These are phyloP conservation scores for Recurvirostra avosetta DNA, from an alignment of 2,113 vertebrate species.

Conservation along the genomic window DNA sequence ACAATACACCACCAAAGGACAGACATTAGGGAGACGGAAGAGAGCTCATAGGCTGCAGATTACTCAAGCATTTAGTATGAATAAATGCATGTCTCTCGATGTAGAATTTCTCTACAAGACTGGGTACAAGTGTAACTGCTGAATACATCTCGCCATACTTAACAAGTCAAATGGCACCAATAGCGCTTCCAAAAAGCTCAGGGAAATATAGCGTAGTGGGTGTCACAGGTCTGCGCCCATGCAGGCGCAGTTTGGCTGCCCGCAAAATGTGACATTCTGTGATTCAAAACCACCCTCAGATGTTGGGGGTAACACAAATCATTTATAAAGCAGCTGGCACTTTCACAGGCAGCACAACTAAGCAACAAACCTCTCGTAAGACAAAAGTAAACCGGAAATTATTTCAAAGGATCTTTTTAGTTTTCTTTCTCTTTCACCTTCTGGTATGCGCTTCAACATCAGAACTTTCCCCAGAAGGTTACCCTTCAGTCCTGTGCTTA, in stretches of 20 bases:
- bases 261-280: not conserved
- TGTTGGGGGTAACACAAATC: not conserved
- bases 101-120: not conserved
- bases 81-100: not conserved
- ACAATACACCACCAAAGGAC: not conserved
- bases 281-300: not conserved
- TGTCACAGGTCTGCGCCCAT: not conserved
- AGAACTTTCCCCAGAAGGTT: not conserved
- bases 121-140: not conserved
- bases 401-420: not conserved
- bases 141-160: not conserved
- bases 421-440: not conserved
- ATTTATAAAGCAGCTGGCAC: not conserved
- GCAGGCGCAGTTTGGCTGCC: fast-evolving
- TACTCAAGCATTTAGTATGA: not conserved
- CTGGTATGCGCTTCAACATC: not conserved
- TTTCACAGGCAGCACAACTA: not conserved
- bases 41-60: not conserved
- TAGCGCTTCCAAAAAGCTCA: not conserved
- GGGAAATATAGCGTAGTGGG: fast-evolving
- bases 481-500: not conserved
- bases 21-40: not conserved
- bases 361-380: not conserved
- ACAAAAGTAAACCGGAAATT: not conserved
- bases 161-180: not conserved